Conservation (phyloP, 2,113 vertebrate genomes). For the Anhinga anhinga region DNA sequence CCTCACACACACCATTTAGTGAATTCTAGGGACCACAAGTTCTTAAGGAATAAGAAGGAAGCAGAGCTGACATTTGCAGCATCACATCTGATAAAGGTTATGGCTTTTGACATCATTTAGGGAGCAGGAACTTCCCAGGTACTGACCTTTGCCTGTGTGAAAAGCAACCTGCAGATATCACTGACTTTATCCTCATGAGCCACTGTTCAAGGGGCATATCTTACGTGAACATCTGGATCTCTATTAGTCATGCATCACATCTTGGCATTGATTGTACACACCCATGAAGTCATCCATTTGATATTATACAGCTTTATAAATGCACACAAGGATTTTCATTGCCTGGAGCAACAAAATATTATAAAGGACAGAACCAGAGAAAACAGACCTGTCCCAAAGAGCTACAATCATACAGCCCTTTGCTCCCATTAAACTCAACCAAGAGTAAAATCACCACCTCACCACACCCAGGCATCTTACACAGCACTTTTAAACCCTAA, state of each 20-base stretch:
- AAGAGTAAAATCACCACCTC: background rate
- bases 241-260: background rate
- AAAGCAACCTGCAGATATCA: background rate
- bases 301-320: background rate
- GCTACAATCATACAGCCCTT: background rate
- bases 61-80: background rate
- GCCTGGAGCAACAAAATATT: background rate
- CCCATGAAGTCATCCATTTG: background rate
- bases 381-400: background rate
- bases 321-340: background rate
- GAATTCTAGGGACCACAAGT: background rate
- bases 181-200: accelerated
- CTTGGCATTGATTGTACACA: background rate
- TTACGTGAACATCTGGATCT: background rate
- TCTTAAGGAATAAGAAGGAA: background rate
- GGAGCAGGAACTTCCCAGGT: background rate
- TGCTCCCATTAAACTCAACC: background rate
- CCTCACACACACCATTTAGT: accelerated
- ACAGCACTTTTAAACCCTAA: background rate
- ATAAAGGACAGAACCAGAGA: background rate
- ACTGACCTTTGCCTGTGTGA: background rate
- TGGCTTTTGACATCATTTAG: background rate
- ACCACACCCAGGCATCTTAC: background rate
- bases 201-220: background rate
- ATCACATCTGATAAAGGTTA: accelerated